These are phyloP conservation scores for Limanda limanda DNA, from an alignment of 2,113 vertebrate species.

Conservation along the genomic window DNA sequence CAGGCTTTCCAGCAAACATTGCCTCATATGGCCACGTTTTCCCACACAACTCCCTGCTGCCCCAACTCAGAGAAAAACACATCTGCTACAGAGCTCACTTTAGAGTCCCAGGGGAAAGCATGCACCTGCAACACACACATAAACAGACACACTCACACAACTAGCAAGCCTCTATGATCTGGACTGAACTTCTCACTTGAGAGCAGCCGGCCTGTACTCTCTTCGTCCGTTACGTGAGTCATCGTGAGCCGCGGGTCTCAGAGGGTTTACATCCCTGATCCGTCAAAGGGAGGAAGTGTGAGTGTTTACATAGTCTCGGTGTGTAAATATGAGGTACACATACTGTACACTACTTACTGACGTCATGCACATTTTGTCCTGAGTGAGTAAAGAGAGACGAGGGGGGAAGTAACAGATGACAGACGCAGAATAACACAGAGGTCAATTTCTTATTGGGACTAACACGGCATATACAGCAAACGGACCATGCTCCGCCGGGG, in stretches of 20 bases:
- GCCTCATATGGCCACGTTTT: slow-evolving; percentile 36
- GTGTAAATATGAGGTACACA: slow-evolving; percentile 54
- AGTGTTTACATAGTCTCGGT: slow-evolving; percentile 59
- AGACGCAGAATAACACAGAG: slow-evolving; percentile 6
- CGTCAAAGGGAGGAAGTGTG: slow-evolving; percentile 58
- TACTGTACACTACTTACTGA: slow-evolving; percentile 34
- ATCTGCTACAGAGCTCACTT: slow-evolving; percentile 28
- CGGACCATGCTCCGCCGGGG: not conserved
- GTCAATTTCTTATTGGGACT: too few relatives aligned
- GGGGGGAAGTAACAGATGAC: not conserved
- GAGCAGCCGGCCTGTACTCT: slow-evolving; percentile 27
- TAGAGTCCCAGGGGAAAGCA: slow-evolving; percentile 22
- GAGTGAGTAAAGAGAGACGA: not conserved
- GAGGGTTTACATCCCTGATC: slow-evolving; percentile 46
- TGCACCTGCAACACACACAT: slow-evolving; percentile 37
- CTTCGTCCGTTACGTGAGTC: not conserved
- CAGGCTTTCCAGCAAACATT: slow-evolving; percentile 21
- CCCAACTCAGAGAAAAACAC: slow-evolving; percentile 40
- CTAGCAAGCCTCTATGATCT: not conserved
- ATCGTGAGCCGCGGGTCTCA: slow-evolving; percentile 34
- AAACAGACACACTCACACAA: slow-evolving; percentile 1
- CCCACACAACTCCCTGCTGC: slow-evolving; percentile 34
- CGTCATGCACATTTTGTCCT: slow-evolving; percentile 30
- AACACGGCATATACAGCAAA: too few relatives aligned
- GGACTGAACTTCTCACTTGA: not conserved